Evolutionary conservation across 2,888 invertebrate genomes (phyloP), one percentile per base, ranked within the genome.

Genomic region (Rhyacophila evoluta): DNA sequence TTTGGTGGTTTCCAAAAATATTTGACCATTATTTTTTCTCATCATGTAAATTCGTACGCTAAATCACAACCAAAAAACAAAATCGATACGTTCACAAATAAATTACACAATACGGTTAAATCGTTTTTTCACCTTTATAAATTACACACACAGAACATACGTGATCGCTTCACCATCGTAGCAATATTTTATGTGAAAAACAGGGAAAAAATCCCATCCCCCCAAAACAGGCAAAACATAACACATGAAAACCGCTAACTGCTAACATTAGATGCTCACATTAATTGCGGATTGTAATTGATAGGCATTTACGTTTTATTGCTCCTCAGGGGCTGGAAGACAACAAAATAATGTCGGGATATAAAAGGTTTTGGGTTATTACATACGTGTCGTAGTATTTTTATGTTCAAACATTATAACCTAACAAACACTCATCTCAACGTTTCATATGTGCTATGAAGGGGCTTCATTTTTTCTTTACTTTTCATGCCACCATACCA

Each of bases 261-360:
- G 81, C 78, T 79, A 73, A 36, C 79, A 80, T 80, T 79, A 79
- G 79, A 67, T 72, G 27, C 75, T 78, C 74, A 79, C 79, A 79
- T 82, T 80, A 82, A 82, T 82, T 82, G 79, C 79, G 79, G 69
- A 77, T 68, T 71, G 80, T 80, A 80, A 82, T 82, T 82, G 82
- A 82, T 82, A 79, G 80, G 79, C 80, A 78, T 77, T 76, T 75
- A 79, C 80, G 78, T 70, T 82, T 82, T 82, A 82, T 79, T 74
- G 72, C 72, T 69, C 80, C 79, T 72, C 75, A 15, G 79, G 81
- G 81, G 39, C 10, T 19, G 19, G 68, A 77, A 75, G 77, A 78
- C 78, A 73, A 75, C 37, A 80, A 41, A 28, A 74, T 27, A 75
- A 79, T 69, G 70, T 11, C 15, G 72, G 72, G 69, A 67, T 67